phyloP scores from a whole-genome alignment of 2,888 invertebrate genomes.

The Gisinianus flammeolus region DNA sequence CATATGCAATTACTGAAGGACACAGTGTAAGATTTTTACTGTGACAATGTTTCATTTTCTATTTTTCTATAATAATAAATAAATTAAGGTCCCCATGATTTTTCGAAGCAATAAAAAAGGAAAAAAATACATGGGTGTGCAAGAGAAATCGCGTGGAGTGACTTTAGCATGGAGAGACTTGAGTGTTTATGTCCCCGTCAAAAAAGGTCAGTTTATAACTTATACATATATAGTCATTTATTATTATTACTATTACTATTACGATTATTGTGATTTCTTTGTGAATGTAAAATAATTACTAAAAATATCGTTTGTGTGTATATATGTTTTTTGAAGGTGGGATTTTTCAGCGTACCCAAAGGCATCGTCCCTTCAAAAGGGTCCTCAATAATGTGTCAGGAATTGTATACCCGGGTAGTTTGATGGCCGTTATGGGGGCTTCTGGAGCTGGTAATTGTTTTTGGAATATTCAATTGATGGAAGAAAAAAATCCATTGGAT shows the following conservation, averaged over 20 bases:
- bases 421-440: constrained; percentile 82
- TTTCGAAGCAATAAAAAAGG: constrained; percentile 15
- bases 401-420: constrained; percentile 78
- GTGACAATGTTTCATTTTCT: not conserved
- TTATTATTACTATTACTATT: not conserved
- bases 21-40: not conserved
- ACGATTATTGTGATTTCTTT: too few species aligned
- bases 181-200: constrained; percentile 71
- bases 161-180: constrained; percentile 82
- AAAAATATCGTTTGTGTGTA: too few species aligned
- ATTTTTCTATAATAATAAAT: too few species aligned
- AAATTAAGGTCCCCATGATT: constrained; percentile 21
- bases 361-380: constrained; percentile 67
- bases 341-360: constrained; percentile 37
- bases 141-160: constrained; percentile 63
- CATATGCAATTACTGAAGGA: not conserved
- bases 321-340: constrained; percentile 48
- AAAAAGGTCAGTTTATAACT: constrained; percentile 38
- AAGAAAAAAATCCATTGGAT: not conserved
- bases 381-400: constrained; percentile 82
- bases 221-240: too few species aligned
- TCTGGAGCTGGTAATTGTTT: constrained; percentile 92
- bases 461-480: constrained; percentile 62
- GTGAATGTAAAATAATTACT: too few species aligned
- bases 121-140: not conserved